Conservation (phyloP, 1,140 invertebrate genomes). For the Watersipora subatra region DNA sequence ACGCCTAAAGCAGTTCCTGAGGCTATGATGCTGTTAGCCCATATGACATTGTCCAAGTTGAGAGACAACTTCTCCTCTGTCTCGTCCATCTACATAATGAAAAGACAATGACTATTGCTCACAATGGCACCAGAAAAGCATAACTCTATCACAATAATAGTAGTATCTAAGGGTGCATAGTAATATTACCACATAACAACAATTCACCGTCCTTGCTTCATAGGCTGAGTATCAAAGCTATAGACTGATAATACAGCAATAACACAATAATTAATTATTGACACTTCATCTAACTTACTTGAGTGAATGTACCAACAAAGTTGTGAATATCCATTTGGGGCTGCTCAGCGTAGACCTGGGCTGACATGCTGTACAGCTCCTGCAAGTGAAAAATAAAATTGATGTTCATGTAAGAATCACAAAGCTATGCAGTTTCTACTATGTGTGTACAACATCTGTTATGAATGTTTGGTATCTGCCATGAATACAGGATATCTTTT, state of each 20-base stretch:
- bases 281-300: conserved; percentile 44
- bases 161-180: neutral
- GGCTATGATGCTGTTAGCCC: conserved; percentile 95
- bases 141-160: neutral
- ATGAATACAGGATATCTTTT: too few species aligned
- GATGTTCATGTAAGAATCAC: too few species aligned
- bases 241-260: too few species aligned
- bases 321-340: conserved; percentile 94
- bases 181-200: too few species aligned
- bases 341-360: conserved; percentile 76
- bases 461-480: too few species aligned
- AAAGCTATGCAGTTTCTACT: too few species aligned
- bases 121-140: conserved; percentile 2
- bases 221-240: too few species aligned
- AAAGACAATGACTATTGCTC: too few species aligned
- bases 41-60: conserved; percentile 90
- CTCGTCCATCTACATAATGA: conserved; percentile 21
- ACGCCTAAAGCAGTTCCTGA: conserved; percentile 84
- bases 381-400: conserved; percentile 21
- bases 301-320: conserved; percentile 88
- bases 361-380: conserved; percentile 61
- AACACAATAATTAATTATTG: too few species aligned
- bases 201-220: too few species aligned
- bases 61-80: conserved; percentile 57
- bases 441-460: too few species aligned